These are phyloP conservation scores for Battus philenor DNA, from an alignment of 1,140 invertebrate genomes.

Conservation along the genomic window DNA sequence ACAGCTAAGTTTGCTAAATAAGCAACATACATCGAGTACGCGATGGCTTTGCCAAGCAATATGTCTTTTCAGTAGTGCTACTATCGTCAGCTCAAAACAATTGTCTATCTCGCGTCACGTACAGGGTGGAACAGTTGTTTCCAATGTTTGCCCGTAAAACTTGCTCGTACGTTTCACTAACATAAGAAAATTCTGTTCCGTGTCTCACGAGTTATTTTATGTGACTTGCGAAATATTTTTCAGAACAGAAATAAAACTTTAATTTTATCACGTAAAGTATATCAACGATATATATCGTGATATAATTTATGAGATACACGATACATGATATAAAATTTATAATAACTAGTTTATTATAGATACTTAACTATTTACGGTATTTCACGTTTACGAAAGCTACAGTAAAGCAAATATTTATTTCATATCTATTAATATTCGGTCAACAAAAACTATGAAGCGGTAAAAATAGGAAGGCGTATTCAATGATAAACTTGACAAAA, in stretches of 20 bases:
- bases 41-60: constrained; percentile 14
- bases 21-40: neutral
- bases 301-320: no score
- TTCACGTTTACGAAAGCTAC: no score
- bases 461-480: no score
- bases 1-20: no score
- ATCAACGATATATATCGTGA: no score
- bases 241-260: constrained; percentile 12
- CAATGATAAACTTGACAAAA: no score
- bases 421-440: no score
- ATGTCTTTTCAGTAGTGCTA: constrained; percentile 17
- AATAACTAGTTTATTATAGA: no score
- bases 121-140: constrained; percentile 44
- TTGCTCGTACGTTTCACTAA: constrained; percentile 29
- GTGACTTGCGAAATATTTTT: constrained; percentile 10
- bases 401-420: no score
- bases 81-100: constrained; percentile 38
- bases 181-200: constrained; percentile 18
- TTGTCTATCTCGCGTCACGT: constrained; percentile 47
- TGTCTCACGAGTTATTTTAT: constrained; percentile 21
- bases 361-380: no score
- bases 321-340: no score
- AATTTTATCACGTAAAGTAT: neutral
- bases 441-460: no score
- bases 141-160: constrained; percentile 54